phyloP scores from a whole-genome alignment of 2,888 invertebrate genomes.

The Bellardia pandia region DNA sequence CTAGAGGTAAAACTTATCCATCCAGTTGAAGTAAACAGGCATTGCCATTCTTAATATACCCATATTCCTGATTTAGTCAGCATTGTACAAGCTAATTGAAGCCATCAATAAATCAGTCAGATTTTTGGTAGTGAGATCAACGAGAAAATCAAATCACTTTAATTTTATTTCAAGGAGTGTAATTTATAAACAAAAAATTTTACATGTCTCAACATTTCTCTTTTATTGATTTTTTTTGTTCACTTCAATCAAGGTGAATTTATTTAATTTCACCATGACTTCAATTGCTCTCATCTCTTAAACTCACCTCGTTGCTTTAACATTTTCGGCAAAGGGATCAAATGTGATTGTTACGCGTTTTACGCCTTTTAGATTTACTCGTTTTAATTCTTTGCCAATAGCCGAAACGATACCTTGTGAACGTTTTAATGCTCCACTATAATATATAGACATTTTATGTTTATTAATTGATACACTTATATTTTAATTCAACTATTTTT shows the following conservation, averaged over 20 bases:
- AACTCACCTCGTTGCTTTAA: constrained; percentile 86
- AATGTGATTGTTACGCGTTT: constrained; percentile 91
- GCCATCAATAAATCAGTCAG: too few relatives aligned
- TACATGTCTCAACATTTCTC: neutral
- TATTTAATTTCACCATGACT: too few relatives aligned
- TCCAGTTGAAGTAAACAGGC: too few relatives aligned
- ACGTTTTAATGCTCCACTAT: constrained; percentile 88
- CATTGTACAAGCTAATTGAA: too few relatives aligned
- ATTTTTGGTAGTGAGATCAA: neutral
- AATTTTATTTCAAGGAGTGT: neutral
- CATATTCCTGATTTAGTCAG: too few relatives aligned
- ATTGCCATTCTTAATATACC: too few relatives aligned
- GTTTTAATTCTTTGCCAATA: constrained; percentile 89
- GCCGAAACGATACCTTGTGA: constrained; percentile 90
- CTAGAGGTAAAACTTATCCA: too few relatives aligned
- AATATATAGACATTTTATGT: constrained; percentile 89
- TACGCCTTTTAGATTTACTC: constrained; percentile 91
- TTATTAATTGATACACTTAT: constrained; percentile 12
- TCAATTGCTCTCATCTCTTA: neutral
- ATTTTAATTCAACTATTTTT: constrained; percentile 6
- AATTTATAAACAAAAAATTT: constrained; percentile 5
- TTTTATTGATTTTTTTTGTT: constrained; percentile 30
- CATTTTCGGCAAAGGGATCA: constrained; percentile 92
- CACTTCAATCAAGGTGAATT: too few relatives aligned
- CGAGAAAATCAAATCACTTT: neutral